A percentile compares a stretch with the other conserved stretches of the same genome.
These are phyloP conservation scores for Galagoides demidoff DNA, from an alignment of 2,797 vertebrate species.

Conservation along the genomic window DNA sequence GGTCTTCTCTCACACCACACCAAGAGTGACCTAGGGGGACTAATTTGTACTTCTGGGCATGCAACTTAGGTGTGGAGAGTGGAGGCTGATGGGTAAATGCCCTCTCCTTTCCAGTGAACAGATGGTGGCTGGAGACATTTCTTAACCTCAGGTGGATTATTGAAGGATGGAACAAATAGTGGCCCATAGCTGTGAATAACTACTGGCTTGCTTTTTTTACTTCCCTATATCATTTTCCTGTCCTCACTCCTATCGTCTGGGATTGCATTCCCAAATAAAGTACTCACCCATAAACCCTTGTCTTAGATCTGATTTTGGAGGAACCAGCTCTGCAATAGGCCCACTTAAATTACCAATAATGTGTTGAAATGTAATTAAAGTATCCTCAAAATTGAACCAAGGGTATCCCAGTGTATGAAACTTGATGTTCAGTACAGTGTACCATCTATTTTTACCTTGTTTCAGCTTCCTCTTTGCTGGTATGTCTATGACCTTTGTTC, in stretches of 20 bases:
- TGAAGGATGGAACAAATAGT: neutral
- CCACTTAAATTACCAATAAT: slow-evolving; percentile 6
- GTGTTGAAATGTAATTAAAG: slow-evolving; percentile 44
- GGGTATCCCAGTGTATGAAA: slow-evolving; percentile 8
- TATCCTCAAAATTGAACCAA: neutral
- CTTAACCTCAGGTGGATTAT: neutral
- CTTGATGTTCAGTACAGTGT: neutral
- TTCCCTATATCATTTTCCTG: neutral
- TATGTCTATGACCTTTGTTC: slow-evolving; percentile 31
- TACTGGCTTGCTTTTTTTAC: neutral
- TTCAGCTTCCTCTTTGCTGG: slow-evolving; percentile 17
- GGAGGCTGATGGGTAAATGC: neutral
- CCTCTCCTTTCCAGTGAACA: neutral
- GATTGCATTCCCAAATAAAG: neutral
- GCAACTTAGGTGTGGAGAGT: neutral
- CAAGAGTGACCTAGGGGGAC: neutral
- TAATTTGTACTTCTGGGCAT: neutral
- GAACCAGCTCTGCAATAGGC: neutral
- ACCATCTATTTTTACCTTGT: neutral
- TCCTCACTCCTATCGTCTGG: neutral
- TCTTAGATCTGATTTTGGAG: neutral
- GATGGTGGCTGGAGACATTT: neutral
- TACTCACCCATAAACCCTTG: neutral
- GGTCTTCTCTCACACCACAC: neutral
- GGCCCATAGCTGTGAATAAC: neutral